These are phyloP conservation scores for Cremastinae sp. DNA, from an alignment of 2,888 invertebrate genomes.

Conservation along the genomic window DNA sequence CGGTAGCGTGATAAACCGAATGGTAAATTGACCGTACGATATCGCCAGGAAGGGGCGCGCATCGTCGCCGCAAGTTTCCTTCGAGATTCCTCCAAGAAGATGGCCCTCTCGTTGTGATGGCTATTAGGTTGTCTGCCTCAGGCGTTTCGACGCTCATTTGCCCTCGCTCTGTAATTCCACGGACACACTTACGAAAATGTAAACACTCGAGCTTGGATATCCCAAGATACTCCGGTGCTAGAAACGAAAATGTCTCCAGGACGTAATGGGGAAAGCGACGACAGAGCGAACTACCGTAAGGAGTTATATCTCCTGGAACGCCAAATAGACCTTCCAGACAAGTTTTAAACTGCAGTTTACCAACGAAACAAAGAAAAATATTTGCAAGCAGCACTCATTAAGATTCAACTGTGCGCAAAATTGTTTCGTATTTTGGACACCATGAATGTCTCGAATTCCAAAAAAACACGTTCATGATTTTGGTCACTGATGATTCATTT, in stretches of 20 bases:
- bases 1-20: conserved; percentile 50
- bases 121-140: conserved; percentile 34
- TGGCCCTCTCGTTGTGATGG: conserved; percentile 31
- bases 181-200: conserved; percentile 31
- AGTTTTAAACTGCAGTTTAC: too few species aligned
- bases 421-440: too few species aligned
- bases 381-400: too few species aligned
- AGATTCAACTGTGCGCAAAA: too few species aligned
- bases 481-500: too few species aligned
- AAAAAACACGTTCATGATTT: too few species aligned
- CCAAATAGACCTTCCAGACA: not conserved
- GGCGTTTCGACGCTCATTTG: conserved; percentile 21
- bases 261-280: not conserved
- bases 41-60: not conserved
- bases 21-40: conserved; percentile 42
- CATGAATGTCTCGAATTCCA: too few species aligned
- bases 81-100: conserved; percentile 39
- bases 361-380: too few species aligned
- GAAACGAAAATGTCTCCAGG: not conserved
- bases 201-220: conserved; percentile 26
- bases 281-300: too few species aligned
- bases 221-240: not conserved
- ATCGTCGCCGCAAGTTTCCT: not conserved
- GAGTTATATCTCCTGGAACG: conserved; percentile 19
- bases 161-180: conserved; percentile 31